Evolutionary conservation across 2,888 invertebrate genomes (phyloP).

Genomic region (Drosophila antonietae): DNA sequence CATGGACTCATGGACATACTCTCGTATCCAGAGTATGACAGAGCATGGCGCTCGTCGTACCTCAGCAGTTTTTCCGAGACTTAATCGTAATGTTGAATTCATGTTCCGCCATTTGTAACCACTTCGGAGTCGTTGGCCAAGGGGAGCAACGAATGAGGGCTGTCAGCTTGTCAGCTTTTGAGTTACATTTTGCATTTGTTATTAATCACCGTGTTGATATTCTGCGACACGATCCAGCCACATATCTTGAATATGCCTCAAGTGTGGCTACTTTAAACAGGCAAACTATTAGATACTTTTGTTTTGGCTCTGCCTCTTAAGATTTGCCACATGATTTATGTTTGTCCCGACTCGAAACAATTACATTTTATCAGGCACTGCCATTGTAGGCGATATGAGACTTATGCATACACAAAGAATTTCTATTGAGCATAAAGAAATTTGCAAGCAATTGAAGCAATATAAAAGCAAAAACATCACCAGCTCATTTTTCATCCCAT

Average conservation of each 20-base stretch:
- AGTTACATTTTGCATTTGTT: constrained; percentile 59
- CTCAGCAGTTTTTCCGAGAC: constrained; percentile 14
- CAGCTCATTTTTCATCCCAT: constrained; percentile 45
- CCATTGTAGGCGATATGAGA: constrained; percentile 30
- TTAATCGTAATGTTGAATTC: constrained; percentile 74
- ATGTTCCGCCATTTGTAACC: constrained; percentile 77
- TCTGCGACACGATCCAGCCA: constrained; percentile 58
- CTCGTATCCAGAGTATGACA: constrained; percentile 4
- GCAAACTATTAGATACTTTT: constrained; percentile 77
- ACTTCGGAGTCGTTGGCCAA: constrained; percentile 46
- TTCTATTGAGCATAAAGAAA: constrained; percentile 33
- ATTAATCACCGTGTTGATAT: constrained; percentile 71
- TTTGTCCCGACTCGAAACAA: constrained; percentile 58
- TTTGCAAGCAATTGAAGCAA: constrained; percentile 48
- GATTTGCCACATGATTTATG: constrained; percentile 75
- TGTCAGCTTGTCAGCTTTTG: constrained; percentile 60
- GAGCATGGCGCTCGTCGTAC: constrained; percentile 4
- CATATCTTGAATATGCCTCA: constrained; percentile 52
- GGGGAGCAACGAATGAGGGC: constrained; percentile 9
- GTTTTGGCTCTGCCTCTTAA: constrained; percentile 66
- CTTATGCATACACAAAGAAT: constrained; percentile 26
- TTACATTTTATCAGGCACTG: constrained; percentile 65
- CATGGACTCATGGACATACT: constrained; percentile 28
- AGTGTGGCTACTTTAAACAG: constrained; percentile 65
- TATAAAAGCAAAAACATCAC: constrained; percentile 29